phyloP scores from a whole-genome alignment of 2,113 vertebrate genomes.

The Eurystomus gularis region DNA sequence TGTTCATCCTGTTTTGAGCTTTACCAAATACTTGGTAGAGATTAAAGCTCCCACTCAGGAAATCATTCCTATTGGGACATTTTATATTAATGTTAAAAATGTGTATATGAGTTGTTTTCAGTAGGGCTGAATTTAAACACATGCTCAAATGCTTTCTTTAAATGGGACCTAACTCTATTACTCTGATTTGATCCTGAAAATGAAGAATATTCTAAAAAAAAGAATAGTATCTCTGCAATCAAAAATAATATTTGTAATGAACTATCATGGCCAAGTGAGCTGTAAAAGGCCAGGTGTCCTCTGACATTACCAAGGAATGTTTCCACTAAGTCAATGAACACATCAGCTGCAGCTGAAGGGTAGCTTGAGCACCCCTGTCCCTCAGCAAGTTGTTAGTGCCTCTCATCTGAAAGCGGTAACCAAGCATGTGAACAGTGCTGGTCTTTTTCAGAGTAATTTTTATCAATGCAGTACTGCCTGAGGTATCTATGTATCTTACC shows the following conservation, averaged over 20 bases:
- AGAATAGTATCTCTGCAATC: not conserved
- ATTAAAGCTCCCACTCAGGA: slow-evolving; percentile 30
- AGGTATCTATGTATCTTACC: not conserved
- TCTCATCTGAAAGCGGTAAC: not conserved
- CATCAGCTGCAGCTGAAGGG: not conserved
- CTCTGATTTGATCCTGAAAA: not conserved
- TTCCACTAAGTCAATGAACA: not conserved
- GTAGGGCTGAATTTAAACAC: not conserved
- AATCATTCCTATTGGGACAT: not conserved
- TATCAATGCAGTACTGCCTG: not conserved
- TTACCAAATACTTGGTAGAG: not conserved
- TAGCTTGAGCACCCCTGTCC: not conserved
- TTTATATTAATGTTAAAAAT: slow-evolving; percentile 17
- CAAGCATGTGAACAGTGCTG: rapidly evolving
- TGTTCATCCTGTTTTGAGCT: slow-evolving; percentile 21
- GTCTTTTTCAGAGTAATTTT: not conserved
- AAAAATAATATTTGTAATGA: not conserved
- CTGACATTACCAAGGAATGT: not conserved
- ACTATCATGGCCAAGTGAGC: not conserved
- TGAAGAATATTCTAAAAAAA: not conserved
- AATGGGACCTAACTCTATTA: not conserved
- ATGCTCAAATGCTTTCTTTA: not conserved
- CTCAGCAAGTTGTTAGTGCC: not conserved
- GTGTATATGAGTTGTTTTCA: not conserved
- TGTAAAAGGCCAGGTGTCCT: not conserved